A percentile compares a stretch with the other conserved stretches of the same genome.
Conservation (phyloP, 2,888 invertebrate genomes). For the Andrena praecox region DNA sequence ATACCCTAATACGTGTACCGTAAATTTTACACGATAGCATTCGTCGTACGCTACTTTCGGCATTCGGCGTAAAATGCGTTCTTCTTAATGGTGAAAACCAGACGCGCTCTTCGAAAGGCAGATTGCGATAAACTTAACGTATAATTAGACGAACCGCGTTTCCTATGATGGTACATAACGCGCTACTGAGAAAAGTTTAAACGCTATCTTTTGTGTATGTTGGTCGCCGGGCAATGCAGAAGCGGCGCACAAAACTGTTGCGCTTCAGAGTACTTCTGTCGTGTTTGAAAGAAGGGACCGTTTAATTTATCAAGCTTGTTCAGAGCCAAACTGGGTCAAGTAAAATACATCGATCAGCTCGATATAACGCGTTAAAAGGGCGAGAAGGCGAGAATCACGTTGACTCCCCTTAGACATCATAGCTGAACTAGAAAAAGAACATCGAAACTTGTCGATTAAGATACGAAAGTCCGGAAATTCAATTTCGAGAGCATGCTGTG, state of each 20-base stretch:
- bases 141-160: neutral
- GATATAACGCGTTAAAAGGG: neutral
- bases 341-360: constrained; percentile 19
- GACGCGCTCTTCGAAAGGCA: neutral
- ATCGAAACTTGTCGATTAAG: constrained; percentile 2
- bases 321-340: constrained; percentile 35
- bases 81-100: neutral
- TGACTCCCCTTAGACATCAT: neutral
- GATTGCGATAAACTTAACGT: constrained; percentile 3
- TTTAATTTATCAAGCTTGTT: constrained; percentile 9
- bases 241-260: constrained; percentile 3
- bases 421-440: neutral
- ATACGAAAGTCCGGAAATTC: constrained; percentile 12
- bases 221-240: constrained; percentile 7
- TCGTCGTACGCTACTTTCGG: neutral
- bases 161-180: constrained; percentile 4
- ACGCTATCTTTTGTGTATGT: neutral
- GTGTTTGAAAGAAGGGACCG: constrained; percentile 1
- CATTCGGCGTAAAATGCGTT: neutral
- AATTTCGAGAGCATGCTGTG: constrained; percentile 4
- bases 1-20: neutral
- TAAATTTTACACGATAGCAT: neutral
- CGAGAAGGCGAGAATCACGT: neutral
- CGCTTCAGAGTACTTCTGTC: neutral
- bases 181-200: neutral